phyloP scores from a whole-genome alignment of 2,797 vertebrate species.

The Sebastes glaucus region DNA sequence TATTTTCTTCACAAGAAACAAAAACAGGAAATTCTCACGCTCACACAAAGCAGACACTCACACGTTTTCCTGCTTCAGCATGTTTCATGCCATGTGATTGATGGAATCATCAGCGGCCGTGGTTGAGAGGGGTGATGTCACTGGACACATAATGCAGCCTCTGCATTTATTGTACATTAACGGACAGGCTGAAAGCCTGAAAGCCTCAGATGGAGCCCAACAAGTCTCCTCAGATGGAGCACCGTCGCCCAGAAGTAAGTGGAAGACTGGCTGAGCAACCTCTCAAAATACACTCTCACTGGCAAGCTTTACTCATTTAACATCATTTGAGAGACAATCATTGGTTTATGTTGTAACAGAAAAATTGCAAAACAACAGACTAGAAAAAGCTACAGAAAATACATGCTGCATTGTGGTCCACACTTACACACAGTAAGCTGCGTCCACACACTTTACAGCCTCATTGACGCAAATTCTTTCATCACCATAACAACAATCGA shows the following conservation, averaged over 20 bases:
- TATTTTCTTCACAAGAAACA: neutral
- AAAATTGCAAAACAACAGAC: neutral
- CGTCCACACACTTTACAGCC: too few species aligned
- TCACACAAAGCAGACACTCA: neutral
- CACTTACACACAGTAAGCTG: neutral
- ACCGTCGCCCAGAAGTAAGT: neutral
- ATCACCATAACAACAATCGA: too few species aligned
- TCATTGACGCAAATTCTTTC: too few species aligned
- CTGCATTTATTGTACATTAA: slow-evolving; percentile 49
- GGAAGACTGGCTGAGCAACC: neutral
- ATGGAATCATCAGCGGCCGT: slow-evolving; percentile 15
- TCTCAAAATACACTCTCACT: neutral
- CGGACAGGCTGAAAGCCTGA: slow-evolving; percentile 35
- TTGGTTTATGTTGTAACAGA: neutral
- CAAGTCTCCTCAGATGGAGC: neutral
- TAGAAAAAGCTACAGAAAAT: neutral
- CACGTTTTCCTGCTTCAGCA: neutral
- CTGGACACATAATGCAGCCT: slow-evolving; percentile 38
- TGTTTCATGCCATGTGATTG: slow-evolving; percentile 3
- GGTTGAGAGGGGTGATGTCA: slow-evolving; percentile 34
- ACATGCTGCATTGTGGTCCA: neutral
- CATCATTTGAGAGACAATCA: neutral
- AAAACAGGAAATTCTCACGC: slow-evolving; percentile 11
- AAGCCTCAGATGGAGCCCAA: slow-evolving; percentile 27
- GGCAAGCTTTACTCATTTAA: neutral